Base-by-base conservation (phyloP, 2,888 invertebrate genomes). In the Nineta flava region DNA sequence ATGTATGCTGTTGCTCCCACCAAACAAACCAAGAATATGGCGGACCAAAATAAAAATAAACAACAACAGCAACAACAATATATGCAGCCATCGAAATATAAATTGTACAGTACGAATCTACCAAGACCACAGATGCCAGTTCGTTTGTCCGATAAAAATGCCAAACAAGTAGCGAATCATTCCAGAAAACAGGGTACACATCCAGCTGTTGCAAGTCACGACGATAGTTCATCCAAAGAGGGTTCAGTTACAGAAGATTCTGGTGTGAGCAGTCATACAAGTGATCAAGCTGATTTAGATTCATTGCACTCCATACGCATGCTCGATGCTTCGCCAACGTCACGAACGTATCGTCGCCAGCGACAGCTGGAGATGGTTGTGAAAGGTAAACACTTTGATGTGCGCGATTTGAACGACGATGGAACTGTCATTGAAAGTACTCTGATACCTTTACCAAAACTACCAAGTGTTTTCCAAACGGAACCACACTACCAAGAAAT, bases 361-460 rank as follows among this genome's bases (percentile, higher is more conserved):
- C 71, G 86, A 47, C 82, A 81, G 61, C 66, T 86, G 41, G 80
- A 83, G 64, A 80, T 86, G 76, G 76, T 83, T 34, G 78, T 85
- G 66, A 75, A 74, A 40, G 71, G 81, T 0, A 82, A 84, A 59
- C 81, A 75, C 55, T 87, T 87, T 65, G 85, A 87, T 56, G 79
- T 87, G 2, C 68, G 80, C 26, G 86, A 87, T 59, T 67, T 81
- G 46, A 74, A 76, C 41, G 72, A 72, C 57, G 65, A 67, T 60
- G 79, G 78, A 47, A 76, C 74, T 45, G 74, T 77, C 9, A 72
- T 79, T 2, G 78, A 78, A 26, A 75, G 77, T 55, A 69, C 77
- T 2, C 76, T 78, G 4, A 77, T 78, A 51, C 77, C 79, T 1
- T 63, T 83, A 49, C 81, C 81, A 43, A 76, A 77, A 56, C 62